These are phyloP conservation scores for Azemiops feae DNA, from an alignment of 2,113 vertebrate genomes.

Conservation along the genomic window DNA sequence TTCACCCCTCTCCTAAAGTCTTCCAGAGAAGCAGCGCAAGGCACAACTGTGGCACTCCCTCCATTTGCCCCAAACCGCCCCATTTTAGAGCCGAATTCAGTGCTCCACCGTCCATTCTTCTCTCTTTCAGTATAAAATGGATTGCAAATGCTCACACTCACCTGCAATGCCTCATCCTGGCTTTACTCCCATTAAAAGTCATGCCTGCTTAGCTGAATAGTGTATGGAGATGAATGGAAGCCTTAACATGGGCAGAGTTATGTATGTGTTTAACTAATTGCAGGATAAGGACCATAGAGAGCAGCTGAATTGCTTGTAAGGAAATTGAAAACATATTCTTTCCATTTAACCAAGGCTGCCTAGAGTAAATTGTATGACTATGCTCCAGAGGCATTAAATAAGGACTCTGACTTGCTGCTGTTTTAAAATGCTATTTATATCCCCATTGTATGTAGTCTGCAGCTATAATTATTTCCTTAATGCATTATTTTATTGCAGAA, in stretches of 20 bases:
- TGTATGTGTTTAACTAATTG: conserved; percentile 22
- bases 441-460: not conserved
- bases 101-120: not conserved
- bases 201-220: conserved; percentile 36
- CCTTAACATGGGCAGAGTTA: conserved; percentile 32
- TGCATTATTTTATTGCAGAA: conserved; percentile 6
- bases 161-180: not conserved
- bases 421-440: conserved; percentile 20
- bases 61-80: not conserved
- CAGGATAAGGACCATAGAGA: not conserved
- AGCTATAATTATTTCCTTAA: not conserved
- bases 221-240: conserved; percentile 33
- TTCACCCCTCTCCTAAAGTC: not conserved
- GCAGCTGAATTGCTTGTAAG: conserved; percentile 4
- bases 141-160: not conserved
- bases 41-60: not conserved
- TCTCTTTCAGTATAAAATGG: not conserved
- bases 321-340: conserved; percentile 26
- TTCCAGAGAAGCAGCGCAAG: not conserved
- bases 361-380: conserved; percentile 10
- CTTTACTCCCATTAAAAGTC: conserved; percentile 21
- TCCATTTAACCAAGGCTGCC: conserved; percentile 27
- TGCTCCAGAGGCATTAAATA: conserved; percentile 30
- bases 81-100: not conserved
- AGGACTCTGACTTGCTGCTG: conserved; percentile 1